Evolutionary conservation across 2,113 vertebrate genomes (phyloP).

Genomic region (Carollia perspicillata): DNA sequence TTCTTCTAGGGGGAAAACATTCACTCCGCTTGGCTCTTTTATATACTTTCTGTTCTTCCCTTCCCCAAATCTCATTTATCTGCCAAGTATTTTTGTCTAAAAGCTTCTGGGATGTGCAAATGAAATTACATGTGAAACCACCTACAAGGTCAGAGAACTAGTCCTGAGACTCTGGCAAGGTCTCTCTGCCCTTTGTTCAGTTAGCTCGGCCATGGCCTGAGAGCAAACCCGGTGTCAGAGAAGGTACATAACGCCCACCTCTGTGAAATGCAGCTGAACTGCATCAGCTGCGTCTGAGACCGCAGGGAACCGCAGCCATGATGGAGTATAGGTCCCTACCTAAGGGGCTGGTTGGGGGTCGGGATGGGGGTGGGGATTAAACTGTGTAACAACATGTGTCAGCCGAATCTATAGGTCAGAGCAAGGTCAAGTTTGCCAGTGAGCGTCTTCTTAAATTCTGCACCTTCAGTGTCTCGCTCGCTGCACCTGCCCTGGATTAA

Average conservation of each 20-base stretch:
- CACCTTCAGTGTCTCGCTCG: neutral
- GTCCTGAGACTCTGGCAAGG: conserved; percentile 41
- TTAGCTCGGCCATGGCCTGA: neutral
- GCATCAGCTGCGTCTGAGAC: neutral
- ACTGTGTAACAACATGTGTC: neutral
- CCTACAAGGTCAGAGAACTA: conserved; percentile 24
- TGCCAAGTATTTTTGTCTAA: conserved; percentile 35
- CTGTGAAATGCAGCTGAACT: neutral
- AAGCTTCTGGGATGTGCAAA: conserved; percentile 29
- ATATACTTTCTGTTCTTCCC: neutral
- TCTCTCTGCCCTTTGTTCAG: conserved; percentile 3
- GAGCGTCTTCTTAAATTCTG: neutral
- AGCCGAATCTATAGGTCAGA: neutral
- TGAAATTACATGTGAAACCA: conserved; percentile 40
- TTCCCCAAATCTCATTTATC: neutral
- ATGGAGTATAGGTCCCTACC: neutral
- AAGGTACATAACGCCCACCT: neutral
- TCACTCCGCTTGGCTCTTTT: neutral
- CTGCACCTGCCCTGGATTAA: neutral
- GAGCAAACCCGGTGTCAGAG: neutral
- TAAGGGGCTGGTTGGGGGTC: neutral
- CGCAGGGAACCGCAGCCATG: neutral
- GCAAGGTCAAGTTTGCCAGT: neutral
- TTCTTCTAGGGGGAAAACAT: neutral
- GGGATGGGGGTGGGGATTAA: neutral